Evolutionary conservation across 2,797 vertebrate genomes (phyloP).

Genomic region (Gymnocypris eckloni): DNA sequence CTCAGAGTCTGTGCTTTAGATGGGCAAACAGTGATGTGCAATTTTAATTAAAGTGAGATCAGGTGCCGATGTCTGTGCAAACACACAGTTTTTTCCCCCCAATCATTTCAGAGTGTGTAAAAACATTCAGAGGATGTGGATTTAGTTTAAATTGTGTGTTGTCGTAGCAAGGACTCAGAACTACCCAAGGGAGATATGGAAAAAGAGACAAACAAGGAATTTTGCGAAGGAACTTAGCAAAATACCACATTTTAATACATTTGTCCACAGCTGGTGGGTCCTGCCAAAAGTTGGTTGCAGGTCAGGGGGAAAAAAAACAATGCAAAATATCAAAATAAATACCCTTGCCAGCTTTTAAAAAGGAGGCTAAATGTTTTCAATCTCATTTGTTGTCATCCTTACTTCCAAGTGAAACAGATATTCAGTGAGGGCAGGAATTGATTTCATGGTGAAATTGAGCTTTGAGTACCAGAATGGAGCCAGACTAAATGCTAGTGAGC

Average conservation of each 20-base stretch:
- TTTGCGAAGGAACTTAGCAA: slow-evolving; percentile 35
- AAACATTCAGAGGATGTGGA: slow-evolving; percentile 31
- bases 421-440: neutral
- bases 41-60: slow-evolving; percentile 73
- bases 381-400: neutral
- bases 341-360: neutral
- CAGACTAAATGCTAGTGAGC: neutral
- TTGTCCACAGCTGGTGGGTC: neutral
- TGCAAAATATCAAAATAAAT: neutral
- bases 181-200: slow-evolving; percentile 40
- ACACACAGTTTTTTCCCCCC: slow-evolving; percentile 55
- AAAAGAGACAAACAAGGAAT: slow-evolving; percentile 18
- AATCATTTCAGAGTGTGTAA: slow-evolving; percentile 61
- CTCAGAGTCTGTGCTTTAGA: slow-evolving; percentile 60
- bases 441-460: neutral
- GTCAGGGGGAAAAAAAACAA: neutral
- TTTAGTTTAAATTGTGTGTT: slow-evolving; percentile 38
- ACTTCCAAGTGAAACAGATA: neutral
- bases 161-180: slow-evolving; percentile 20
- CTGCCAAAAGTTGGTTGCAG: neutral
- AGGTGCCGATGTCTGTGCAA: slow-evolving; percentile 68
- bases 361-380: neutral
- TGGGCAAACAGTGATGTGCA: slow-evolving; percentile 70
- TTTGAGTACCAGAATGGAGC: slow-evolving; percentile 1
- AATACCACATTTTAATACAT: slow-evolving; percentile 32